Percentiles rank a stretch among this genome's conserved stretches.
phyloP scores from a whole-genome alignment of 1,140 invertebrate species.

The Gonatopus flavifemur region DNA sequence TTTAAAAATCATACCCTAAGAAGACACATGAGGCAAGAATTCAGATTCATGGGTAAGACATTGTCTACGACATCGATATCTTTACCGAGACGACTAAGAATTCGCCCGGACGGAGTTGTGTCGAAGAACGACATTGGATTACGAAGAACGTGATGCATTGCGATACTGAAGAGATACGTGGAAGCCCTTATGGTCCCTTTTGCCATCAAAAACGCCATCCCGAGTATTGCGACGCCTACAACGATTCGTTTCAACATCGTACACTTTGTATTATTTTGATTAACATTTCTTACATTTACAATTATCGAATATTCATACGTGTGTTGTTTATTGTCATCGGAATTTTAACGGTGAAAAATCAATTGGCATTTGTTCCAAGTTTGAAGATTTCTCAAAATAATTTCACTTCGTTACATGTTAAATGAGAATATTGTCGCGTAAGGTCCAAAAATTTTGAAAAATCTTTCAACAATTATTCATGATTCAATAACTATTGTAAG shows the following conservation, averaged over 20 bases:
- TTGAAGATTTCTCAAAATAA: too few species aligned
- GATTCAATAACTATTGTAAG: too few species aligned
- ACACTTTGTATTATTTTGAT: too few species aligned
- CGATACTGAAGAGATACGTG: constrained; percentile 60
- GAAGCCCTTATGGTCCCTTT: constrained; percentile 66
- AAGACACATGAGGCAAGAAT: constrained; percentile 52
- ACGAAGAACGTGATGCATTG: constrained; percentile 66
- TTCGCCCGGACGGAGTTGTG: constrained; percentile 70
- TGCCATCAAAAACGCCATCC: constrained; percentile 60
- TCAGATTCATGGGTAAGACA: constrained; percentile 46
- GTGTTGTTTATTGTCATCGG: too few species aligned
- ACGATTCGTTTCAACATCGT: constrained; percentile 38
- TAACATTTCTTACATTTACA: too few species aligned
- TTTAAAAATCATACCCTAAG: constrained; percentile 57
- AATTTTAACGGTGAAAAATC: too few species aligned
- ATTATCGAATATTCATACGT: too few species aligned
- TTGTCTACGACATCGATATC: constrained; percentile 72
- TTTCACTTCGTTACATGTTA: too few species aligned
- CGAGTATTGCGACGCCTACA: constrained; percentile 60
- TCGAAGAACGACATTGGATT: constrained; percentile 77
- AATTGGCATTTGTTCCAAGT: too few species aligned
- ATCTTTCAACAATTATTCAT: too few species aligned
- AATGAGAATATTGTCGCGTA: too few species aligned
- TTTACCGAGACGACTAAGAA: constrained; percentile 74
- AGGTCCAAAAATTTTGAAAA: too few species aligned